Base-by-base conservation (phyloP, 2,888 invertebrate genomes). In the Spodoptera exigua region DNA sequence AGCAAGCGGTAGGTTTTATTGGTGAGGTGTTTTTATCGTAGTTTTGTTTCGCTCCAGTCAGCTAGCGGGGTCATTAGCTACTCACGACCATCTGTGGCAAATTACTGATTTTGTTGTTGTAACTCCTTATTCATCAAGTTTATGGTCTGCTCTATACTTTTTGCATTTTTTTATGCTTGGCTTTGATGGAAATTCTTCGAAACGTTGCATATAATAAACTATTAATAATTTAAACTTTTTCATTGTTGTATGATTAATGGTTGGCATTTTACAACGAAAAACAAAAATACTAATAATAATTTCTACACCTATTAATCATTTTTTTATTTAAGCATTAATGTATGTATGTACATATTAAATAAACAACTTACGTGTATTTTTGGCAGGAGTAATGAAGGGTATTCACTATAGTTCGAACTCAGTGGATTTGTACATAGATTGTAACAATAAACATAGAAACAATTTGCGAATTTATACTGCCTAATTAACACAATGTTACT, bases 31-130 rank as follows among this genome's bases (percentile, higher is more conserved):
- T 85, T 84, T 87, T 87, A 82, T 83, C 76, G 74, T 69, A 70
- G 76, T 83, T 83, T 81, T 81, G 84, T 82, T 84, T 81, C 82
- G 85, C 83, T 85, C 74, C 79, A 80, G 66, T 82, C 81, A 62
- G 52, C 74, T 69, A 70, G 74, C 82, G 73, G 79, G 81, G 82
- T 81, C 79, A 77, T 80, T 76, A 79, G 70, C 63, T 75, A 77
- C 67, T 70, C 63, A 65, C 68, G 74, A 73, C 40, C 67, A 65
- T 66, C 62, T 74, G 74, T 74, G 55, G 71, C 72, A 76, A 80
- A 78, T 78, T 71, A 80, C 61, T 47, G 61, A 70, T 76, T 75
- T 64, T 54, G 64, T 63, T 65, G 60, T 21, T 70, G 55, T 71
- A 65, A 70, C 74, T 75, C 64, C 59, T 76, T 44, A 59, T 78